Evolutionary conservation across 2,797 vertebrate genomes (phyloP).

Genomic region (Sebastes cheni): DNA sequence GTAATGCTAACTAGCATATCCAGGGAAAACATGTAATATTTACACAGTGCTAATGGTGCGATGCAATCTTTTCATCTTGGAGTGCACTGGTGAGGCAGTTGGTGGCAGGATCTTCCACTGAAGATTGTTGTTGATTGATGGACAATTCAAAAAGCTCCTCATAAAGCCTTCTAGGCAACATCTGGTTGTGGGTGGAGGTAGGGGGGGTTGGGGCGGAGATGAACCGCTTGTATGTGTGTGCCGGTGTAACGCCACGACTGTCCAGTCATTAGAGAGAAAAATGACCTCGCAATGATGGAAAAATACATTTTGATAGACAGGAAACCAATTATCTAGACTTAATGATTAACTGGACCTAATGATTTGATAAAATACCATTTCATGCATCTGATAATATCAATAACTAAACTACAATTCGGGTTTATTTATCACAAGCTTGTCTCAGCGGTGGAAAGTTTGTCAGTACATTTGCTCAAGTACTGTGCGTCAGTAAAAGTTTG

Average conservation of each 20-base stretch:
- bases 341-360: neutral
- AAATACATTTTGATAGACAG: slow-evolving; percentile 2
- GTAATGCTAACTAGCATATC: slow-evolving; percentile 80
- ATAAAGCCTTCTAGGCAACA: slow-evolving; percentile 69
- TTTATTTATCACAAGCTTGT: neutral
- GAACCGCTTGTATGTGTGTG: slow-evolving; percentile 20
- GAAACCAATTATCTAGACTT: neutral
- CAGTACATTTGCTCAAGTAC: neutral
- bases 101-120: slow-evolving; percentile 41
- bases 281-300: slow-evolving; percentile 34
- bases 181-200: slow-evolving; percentile 55
- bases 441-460: neutral
- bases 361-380: neutral
- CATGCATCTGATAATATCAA: neutral
- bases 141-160: slow-evolving; percentile 69
- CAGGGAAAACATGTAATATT: slow-evolving; percentile 80
- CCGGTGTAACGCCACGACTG: slow-evolving; percentile 30
- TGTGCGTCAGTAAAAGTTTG: neutral
- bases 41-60: slow-evolving; percentile 74
- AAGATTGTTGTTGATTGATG: slow-evolving; percentile 72
- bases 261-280: slow-evolving; percentile 57
- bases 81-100: slow-evolving; percentile 39
- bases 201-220: slow-evolving; percentile 25
- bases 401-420: neutral
- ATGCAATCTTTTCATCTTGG: slow-evolving; percentile 68